Percentiles rank a stretch among this genome's conserved stretches.
phyloP scores from a whole-genome alignment of 2,888 invertebrate genomes.

The Dynastes hyllus region DNA sequence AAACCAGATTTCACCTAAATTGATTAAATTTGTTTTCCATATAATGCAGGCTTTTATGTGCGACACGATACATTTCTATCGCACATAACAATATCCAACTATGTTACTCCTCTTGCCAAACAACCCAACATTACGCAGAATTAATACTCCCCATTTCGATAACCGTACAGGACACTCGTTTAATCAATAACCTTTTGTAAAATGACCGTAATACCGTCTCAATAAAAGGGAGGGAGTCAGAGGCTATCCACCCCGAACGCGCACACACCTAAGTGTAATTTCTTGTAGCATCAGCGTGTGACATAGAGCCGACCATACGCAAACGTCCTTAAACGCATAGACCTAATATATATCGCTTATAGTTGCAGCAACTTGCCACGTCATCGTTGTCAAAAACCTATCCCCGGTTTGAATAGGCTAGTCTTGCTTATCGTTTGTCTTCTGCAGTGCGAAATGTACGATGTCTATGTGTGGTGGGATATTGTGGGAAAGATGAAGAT shows the following conservation, averaged over 20 bases:
- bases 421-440: too few relatives aligned
- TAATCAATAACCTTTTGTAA: constrained; percentile 46
- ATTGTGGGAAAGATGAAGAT: too few relatives aligned
- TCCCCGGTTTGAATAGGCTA: too few relatives aligned
- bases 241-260: constrained; percentile 13
- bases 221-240: constrained; percentile 16
- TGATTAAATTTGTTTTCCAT: too few relatives aligned
- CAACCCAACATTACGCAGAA: too few relatives aligned
- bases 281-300: constrained; percentile 53
- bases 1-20: too few relatives aligned
- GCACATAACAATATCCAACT: too few relatives aligned
- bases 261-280: constrained; percentile 53
- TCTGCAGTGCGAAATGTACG: too few relatives aligned
- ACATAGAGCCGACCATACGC: constrained; percentile 7
- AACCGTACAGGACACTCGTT: not conserved
- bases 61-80: too few relatives aligned
- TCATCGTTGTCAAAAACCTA: constrained; percentile 1
- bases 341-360: not conserved
- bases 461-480: too few relatives aligned
- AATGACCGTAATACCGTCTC: constrained; percentile 44
- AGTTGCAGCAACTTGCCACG: not conserved
- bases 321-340: not conserved
- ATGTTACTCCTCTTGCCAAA: too few relatives aligned
- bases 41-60: too few relatives aligned
- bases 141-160: not conserved